phyloP scores from a whole-genome alignment of 2,113 vertebrate genomes.

The Daubentonia madagascariensis region DNA sequence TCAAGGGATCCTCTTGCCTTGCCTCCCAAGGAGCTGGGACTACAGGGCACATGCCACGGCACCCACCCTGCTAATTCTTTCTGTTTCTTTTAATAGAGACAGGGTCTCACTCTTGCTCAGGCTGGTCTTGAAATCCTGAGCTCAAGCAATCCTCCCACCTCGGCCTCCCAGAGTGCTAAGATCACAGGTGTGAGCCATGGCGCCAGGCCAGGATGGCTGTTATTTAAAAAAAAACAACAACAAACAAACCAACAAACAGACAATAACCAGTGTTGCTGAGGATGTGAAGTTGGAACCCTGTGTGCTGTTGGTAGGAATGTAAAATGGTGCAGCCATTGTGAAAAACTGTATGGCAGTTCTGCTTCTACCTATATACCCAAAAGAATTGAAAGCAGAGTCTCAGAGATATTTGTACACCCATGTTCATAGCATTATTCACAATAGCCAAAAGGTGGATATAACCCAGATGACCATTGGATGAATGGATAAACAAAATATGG shows the following conservation, averaged over 20 bases:
- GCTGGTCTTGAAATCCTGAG: no score
- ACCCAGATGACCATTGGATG: not conserved
- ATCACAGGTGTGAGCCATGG: no score
- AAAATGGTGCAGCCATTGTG: not conserved
- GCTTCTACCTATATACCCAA: not conserved
- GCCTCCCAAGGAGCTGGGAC: no score
- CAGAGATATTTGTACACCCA: not conserved
- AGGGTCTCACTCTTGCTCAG: no score
- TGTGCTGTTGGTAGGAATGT: not conserved
- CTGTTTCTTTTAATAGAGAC: no score
- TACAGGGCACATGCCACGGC: no score
- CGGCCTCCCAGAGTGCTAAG: no score
- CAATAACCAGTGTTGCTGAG: not conserved
- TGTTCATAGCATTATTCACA: not conserved
- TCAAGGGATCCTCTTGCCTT: no score
- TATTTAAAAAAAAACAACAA: not conserved
- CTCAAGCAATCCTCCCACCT: no score
- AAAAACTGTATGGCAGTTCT: rapidly evolving
- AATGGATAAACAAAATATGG: not conserved
- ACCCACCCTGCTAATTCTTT: no score
- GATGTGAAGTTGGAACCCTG: not conserved
- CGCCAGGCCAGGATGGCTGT: not conserved
- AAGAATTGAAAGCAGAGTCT: not conserved
- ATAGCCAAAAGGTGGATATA: not conserved
- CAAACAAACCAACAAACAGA: not conserved